A percentile compares a stretch with the other conserved stretches of the same genome.
These are phyloP conservation scores for Carcinoscorpius rotundicauda DNA, from an alignment of 1,140 invertebrate genomes.

Conservation along the genomic window DNA sequence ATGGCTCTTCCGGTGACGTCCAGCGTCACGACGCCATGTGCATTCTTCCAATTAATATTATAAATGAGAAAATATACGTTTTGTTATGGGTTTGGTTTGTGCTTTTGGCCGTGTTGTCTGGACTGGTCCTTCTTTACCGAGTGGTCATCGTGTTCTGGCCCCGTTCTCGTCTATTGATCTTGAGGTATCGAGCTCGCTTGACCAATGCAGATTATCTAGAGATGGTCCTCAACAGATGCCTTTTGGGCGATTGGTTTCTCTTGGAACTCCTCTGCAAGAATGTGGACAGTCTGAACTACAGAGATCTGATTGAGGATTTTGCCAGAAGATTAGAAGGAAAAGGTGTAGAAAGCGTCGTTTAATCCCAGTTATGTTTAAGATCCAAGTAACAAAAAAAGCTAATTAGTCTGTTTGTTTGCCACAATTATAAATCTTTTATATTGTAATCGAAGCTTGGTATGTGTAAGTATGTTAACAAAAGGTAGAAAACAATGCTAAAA, in stretches of 20 bases:
- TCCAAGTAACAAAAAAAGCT: too few relatives aligned
- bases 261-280: slow-evolving; percentile 71
- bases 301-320: slow-evolving; percentile 15
- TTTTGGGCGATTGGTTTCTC: slow-evolving; percentile 74
- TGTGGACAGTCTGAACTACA: slow-evolving; percentile 42
- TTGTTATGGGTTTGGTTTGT: slow-evolving; percentile 50
- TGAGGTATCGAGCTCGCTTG: slow-evolving; percentile 15
- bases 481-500: too few relatives aligned
- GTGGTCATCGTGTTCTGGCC: slow-evolving; percentile 55
- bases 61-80: slow-evolving; percentile 67
- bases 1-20: slow-evolving; percentile 65
- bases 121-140: slow-evolving; percentile 59
- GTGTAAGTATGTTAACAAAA: too few relatives aligned
- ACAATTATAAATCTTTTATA: too few relatives aligned
- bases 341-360: slow-evolving; percentile 35
- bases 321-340: slow-evolving; percentile 42
- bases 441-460: too few relatives aligned
- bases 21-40: slow-evolving; percentile 37
- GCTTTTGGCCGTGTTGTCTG: slow-evolving; percentile 43
- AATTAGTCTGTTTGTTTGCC: too few relatives aligned
- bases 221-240: slow-evolving; percentile 8
- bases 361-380: too few relatives aligned
- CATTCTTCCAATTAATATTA: slow-evolving; percentile 56
- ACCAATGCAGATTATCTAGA: slow-evolving; percentile 10
- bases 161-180: slow-evolving; percentile 12